Base-by-base conservation (phyloP, 2,113 vertebrate genomes). In the Falcunculus frontatus region DNA sequence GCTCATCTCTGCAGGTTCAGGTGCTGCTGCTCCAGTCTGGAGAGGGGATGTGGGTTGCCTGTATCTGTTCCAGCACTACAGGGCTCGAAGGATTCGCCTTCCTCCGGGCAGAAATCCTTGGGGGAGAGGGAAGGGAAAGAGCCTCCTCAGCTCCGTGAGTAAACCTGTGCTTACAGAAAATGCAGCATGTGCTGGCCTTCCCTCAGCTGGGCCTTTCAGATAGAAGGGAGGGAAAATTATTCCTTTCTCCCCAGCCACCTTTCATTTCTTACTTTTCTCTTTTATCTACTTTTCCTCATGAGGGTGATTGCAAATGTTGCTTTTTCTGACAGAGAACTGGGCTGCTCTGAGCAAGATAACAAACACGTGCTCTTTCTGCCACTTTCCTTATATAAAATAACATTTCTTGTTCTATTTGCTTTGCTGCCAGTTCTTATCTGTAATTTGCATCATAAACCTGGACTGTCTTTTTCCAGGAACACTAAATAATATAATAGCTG, bases 281-380 rank as follows among this genome's bases (percentile, higher is more conserved):
- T 94, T 95, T 84, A 83, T 90, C 83, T 83, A 4, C 37, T 80
- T 87, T 78, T 78, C 39, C 63, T 95, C 63, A 11, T 68, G 73
- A 63, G 25, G n/a, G 55, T 90, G 93, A 80, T 67, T 1, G 5
- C 73, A 91, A 93, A 85, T 52, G 39, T 68, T 2, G 1, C 55
- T n/a, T 94, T 87, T 96, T 67, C 67, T 86, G 90, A 70, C 56
- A 82, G 77, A 84, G 73, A 67, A 27, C 69, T 60, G 60, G 44
- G 59, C 90, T 95, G 85, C 79, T 89, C 29, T 81, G 53, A 88
- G 88, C 29, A 37, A 96, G 86, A 94, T 95, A 94, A 93, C 56
- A 92, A 74, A 59, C 72, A 74, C 0, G 0, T 69, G 37, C n/a
- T 86, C 64, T 72, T 82, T 56, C 70, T 93, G 21, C 6, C 50